Base-by-base conservation (phyloP, 2,888 invertebrate species). In the Biston stratarius region DNA sequence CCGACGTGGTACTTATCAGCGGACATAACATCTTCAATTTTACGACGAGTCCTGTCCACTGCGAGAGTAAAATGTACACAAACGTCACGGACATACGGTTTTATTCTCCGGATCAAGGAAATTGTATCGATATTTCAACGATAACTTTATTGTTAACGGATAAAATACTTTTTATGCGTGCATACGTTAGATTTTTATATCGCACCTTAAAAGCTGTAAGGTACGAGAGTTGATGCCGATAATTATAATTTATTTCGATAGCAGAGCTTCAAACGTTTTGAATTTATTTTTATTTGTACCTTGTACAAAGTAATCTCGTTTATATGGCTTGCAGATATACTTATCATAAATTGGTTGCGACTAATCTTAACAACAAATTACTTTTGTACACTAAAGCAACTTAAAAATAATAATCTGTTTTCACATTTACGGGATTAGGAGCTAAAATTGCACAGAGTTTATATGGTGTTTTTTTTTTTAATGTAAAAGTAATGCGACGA, bases 111-210 rank as follows among this genome's bases (percentile, higher is more conserved):
- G 91, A 93, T 93, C 92, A 91, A 89, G 90, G 87, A 90, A 91
- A 92, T 90, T 89, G 91, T 90, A 89, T 90, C 91, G 90, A 91
- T 92, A 92, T 90, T 90, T 92, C 90, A 91, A 85, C 83, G 88
- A 90, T 91, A 92, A 90, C 88, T 89, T 86, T 86, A 86, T 88
- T 87, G 86, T 89, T 86, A 71, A 80, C 82, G 82, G 87, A 86
- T 87, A 88, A 85, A 87, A 88, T 90, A 88, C 86, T 87, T 90
- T 82, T 91, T 91, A 90, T 88, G 85, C 78, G 78, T 77, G 77
- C 84, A 81, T 83, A 82, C 83, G 87, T 85, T 87, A 84, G 85
- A 86, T 85, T 86, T 87, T 86, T 87, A 85, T 87, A 82, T 82
- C 80, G 72, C 60, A 65, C 73, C 60, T 69, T 69, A 72, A 75